phyloP scores from a whole-genome alignment of 2,797 vertebrate genomes.

The Anabacerthia variegaticeps region DNA sequence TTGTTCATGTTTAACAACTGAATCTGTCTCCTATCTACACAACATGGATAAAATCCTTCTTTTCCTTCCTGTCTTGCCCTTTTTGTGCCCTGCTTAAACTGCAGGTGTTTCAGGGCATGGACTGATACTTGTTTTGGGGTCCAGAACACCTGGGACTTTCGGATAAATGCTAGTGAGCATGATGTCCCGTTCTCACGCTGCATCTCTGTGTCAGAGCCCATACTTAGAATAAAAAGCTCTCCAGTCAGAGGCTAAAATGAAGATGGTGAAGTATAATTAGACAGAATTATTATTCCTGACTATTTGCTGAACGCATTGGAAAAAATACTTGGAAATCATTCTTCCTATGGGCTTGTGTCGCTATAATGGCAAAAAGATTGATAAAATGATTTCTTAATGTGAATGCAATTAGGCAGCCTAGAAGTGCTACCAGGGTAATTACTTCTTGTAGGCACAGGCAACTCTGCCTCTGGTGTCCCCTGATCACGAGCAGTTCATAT shows the following conservation, averaged over 20 bases:
- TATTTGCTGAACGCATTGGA: background rate
- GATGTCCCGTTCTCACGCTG: rapidly evolving
- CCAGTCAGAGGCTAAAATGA: background rate
- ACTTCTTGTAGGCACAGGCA: background rate
- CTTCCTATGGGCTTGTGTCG: background rate
- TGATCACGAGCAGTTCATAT: background rate
- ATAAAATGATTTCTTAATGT: background rate
- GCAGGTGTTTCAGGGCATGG: background rate
- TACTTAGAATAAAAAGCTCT: background rate
- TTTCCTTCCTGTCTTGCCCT: background rate
- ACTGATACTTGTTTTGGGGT: rapidly evolving
- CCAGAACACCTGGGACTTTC: background rate
- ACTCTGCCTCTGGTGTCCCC: background rate
- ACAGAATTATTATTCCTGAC: background rate
- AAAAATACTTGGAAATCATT: background rate
- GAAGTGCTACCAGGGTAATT: background rate
- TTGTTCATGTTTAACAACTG: background rate
- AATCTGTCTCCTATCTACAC: background rate
- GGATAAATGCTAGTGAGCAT: background rate
- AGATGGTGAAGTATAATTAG: background rate
- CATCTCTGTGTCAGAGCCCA: background rate
- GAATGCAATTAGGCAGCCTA: background rate
- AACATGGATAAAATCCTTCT: background rate
- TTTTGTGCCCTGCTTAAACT: background rate
- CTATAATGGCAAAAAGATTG: background rate